These are phyloP conservation scores for Plagiodera versicolora DNA, from an alignment of 2,888 invertebrate genomes.

Conservation along the genomic window DNA sequence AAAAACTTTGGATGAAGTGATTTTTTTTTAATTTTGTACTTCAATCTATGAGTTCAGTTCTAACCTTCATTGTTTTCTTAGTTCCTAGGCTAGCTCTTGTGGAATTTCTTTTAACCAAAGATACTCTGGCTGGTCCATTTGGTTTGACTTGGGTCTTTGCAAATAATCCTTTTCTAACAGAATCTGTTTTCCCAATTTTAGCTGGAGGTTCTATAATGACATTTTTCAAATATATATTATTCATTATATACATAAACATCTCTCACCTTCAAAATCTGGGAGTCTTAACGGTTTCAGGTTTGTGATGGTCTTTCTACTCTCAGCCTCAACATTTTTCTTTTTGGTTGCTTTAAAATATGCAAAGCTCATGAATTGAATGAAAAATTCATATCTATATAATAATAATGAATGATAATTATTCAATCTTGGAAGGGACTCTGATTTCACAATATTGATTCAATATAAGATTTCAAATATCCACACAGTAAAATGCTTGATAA, in stretches of 20 bases:
- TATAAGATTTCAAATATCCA: no score
- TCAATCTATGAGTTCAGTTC: neutral
- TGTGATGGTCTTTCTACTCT: neutral
- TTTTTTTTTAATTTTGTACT: neutral
- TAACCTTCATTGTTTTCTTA: conserved; percentile 1
- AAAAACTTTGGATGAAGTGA: no score
- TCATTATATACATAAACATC: neutral
- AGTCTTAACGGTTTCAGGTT: neutral
- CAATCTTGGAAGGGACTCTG: no score
- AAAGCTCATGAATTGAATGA: neutral
- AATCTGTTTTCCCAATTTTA: conserved; percentile 18
- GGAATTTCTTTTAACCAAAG: conserved; percentile 8
- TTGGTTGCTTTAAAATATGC: neutral
- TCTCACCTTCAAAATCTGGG: neutral
- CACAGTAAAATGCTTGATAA: no score
- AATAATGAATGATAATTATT: no score
- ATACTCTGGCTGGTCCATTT: neutral
- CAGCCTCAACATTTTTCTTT: neutral
- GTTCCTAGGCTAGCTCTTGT: conserved; percentile 8
- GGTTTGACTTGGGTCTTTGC: conserved; percentile 5
- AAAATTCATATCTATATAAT: no score
- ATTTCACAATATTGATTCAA: no score
- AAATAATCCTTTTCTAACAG: conserved; percentile 21
- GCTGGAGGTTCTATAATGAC: conserved; percentile 6
- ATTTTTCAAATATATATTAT: no score